Conservation (phyloP, 1,140 invertebrate species). For the Ridgeia piscesae region DNA sequence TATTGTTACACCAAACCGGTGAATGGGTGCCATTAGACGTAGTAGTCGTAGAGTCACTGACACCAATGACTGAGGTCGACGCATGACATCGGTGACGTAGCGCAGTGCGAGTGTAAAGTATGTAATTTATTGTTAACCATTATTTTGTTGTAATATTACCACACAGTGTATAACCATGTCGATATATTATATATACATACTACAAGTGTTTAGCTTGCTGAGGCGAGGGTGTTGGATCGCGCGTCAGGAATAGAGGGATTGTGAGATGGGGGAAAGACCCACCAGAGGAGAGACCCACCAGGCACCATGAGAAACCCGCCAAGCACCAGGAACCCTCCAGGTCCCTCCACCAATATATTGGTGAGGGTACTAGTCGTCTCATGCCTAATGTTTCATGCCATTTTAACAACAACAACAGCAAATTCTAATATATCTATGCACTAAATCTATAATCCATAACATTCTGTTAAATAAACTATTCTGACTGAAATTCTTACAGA, state of each 20-base stretch:
- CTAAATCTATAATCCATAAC: too few relatives aligned
- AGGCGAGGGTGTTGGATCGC: background rate
- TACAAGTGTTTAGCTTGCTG: background rate
- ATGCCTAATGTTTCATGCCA: too few relatives aligned
- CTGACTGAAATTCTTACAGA: too few relatives aligned
- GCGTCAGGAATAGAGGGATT: background rate
- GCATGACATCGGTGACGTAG: background rate
- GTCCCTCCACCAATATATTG: too few relatives aligned
- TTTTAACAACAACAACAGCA: too few relatives aligned
- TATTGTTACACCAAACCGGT: background rate
- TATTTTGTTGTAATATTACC: constrained; percentile 2
- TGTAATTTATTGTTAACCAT: constrained; percentile 6
- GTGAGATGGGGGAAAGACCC: background rate
- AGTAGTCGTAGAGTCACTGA: background rate
- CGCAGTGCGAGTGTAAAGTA: background rate
- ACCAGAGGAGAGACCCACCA: background rate
- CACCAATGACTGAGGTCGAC: background rate
- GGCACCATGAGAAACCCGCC: background rate
- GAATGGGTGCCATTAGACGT: background rate
- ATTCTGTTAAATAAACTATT: too few relatives aligned
- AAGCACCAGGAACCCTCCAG: background rate
- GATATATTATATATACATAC: background rate
- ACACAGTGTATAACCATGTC: background rate
- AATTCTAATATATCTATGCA: too few relatives aligned
- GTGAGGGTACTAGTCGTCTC: too few relatives aligned